Conservation (phyloP, 1,140 invertebrate species). For the Olivierus martensii region DNA sequence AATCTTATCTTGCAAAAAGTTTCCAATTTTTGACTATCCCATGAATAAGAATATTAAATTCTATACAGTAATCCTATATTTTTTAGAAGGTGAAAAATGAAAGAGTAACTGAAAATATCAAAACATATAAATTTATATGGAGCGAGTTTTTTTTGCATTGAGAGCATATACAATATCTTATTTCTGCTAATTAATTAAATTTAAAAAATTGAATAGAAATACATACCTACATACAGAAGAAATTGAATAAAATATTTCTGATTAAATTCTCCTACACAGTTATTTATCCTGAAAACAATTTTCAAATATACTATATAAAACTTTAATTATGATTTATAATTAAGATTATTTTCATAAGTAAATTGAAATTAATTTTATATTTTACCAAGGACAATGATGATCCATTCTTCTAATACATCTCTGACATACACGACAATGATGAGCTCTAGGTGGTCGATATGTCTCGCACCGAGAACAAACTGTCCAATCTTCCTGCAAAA, state of each 20-base stretch:
- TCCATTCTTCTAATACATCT: constrained; percentile 78
- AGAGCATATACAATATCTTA: too few relatives aligned
- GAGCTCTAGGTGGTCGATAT: constrained; percentile 66
- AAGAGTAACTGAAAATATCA: too few relatives aligned
- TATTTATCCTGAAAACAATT: constrained; percentile 61
- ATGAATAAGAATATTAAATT: too few relatives aligned
- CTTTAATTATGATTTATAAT: not conserved
- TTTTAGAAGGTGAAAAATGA: too few relatives aligned
- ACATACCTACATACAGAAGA: constrained; percentile 47
- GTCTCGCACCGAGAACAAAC: constrained; percentile 71
- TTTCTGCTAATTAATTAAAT: too few relatives aligned
- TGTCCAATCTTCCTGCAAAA: constrained; percentile 56
- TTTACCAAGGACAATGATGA: constrained; percentile 72
- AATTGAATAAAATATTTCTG: constrained; percentile 92
- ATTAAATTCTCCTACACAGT: constrained; percentile 85
- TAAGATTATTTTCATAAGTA: not conserved
- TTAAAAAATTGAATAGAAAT: constrained; percentile 14
- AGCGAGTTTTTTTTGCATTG: too few relatives aligned
- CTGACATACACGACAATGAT: constrained; percentile 79
- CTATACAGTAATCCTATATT: too few relatives aligned
- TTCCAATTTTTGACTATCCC: too few relatives aligned
- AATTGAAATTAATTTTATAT: not conserved
- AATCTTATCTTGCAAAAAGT: too few relatives aligned
- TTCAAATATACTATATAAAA: not conserved
- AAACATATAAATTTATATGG: too few relatives aligned